Conservation (phyloP, 37 sponge, comb jelly and placozoan species). For the Oopsacas minuta region DNA sequence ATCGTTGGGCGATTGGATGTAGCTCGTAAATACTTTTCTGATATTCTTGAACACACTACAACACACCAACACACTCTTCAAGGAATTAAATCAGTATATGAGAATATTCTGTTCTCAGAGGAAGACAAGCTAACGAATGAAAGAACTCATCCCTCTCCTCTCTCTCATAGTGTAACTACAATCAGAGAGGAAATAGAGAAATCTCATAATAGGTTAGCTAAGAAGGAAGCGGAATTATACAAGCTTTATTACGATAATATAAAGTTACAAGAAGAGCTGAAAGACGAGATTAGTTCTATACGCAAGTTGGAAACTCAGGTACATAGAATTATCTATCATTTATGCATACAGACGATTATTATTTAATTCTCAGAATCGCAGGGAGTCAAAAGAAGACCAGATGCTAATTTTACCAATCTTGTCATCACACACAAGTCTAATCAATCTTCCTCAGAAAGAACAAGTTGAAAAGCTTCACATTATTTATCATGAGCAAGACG, state of each 20-base stretch:
- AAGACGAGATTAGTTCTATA: background rate
- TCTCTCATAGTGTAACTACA: background rate
- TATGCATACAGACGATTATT: background rate
- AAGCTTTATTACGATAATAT: background rate
- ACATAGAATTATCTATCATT: background rate
- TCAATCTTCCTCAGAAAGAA: background rate
- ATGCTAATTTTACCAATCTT: background rate
- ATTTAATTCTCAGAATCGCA: background rate
- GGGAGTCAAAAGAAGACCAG: background rate
- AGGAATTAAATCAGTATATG: background rate
- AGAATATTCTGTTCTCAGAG: background rate
- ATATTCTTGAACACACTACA: background rate
- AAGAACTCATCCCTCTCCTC: background rate
- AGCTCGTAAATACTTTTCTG: background rate
- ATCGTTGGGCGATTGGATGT: background rate
- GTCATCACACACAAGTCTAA: background rate
- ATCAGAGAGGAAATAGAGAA: background rate
- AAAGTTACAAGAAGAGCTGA: background rate
- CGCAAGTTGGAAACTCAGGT: background rate
- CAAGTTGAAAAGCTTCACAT: background rate
- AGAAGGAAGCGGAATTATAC: slow-evolving; percentile 8
- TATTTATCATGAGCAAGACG: background rate
- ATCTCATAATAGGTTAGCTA: background rate
- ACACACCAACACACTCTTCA: background rate
- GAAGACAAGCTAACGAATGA: background rate